Percentiles rank a stretch among this genome's conserved stretches.
phyloP scores from a whole-genome alignment of 2,113 vertebrate genomes.

The Trichechus manatus region DNA sequence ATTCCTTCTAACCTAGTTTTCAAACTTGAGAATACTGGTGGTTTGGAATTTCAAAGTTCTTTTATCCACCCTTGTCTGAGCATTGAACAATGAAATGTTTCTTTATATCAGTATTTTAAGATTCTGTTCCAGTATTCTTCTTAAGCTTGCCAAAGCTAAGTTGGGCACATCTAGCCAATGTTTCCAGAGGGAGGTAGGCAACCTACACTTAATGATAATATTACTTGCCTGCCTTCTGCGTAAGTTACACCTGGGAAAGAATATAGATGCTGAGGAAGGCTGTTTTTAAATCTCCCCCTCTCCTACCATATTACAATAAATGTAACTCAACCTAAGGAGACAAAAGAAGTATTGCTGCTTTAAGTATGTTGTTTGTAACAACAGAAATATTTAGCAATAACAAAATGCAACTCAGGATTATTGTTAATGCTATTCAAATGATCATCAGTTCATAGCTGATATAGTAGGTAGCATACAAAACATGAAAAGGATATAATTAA shows the following conservation, averaged over 20 bases:
- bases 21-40: slow-evolving; percentile 60
- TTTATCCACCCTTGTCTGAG: not conserved
- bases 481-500: not conserved
- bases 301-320: not conserved
- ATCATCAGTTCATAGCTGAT: not conserved
- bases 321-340: not conserved
- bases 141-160: not conserved
- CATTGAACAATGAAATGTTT: slow-evolving; percentile 33
- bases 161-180: not conserved
- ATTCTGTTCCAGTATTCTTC: not conserved
- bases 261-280: not conserved
- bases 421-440: not conserved
- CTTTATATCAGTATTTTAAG: not conserved
- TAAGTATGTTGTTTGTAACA: not conserved
- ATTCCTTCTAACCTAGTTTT: slow-evolving; percentile 72
- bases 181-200: not conserved
- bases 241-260: not conserved
- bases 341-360: not conserved
- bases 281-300: not conserved
- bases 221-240: not conserved
- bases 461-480: not conserved
- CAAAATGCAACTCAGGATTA: not conserved
- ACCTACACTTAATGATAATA: not conserved
- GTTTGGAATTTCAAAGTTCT: slow-evolving; percentile 65
- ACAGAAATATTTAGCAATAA: slow-evolving; percentile 2